A percentile compares a stretch with the other conserved stretches of the same genome.
Evolutionary conservation across 2,113 vertebrate genomes (phyloP).

Genomic region (Columba livia): DNA sequence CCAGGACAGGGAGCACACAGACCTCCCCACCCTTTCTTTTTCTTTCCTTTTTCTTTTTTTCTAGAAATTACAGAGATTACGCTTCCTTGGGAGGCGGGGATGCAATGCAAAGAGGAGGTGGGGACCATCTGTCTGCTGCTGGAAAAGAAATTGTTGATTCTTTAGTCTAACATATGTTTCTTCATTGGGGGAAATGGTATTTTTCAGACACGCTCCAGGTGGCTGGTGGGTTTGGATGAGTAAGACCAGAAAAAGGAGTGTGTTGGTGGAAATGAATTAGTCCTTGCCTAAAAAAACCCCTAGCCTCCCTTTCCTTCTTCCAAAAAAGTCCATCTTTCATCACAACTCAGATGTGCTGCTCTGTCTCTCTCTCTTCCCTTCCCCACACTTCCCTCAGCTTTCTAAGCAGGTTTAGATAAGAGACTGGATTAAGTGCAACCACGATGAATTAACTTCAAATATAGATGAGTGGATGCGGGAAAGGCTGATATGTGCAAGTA

Average conservation of each 20-base stretch:
- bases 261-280: background rate
- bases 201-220: constrained; percentile 1
- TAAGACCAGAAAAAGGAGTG: background rate
- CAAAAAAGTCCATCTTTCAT: background rate
- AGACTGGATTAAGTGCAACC: background rate
- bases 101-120: background rate
- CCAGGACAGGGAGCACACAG: background rate
- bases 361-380: background rate
- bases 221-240: constrained; percentile 40
- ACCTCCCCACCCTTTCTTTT: rapidly evolving
- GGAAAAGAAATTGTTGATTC: background rate
- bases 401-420: background rate
- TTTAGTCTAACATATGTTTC: background rate
- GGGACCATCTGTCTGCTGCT: background rate
- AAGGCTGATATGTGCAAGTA: background rate
- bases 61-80: background rate
- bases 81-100: background rate
- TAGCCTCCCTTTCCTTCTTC: background rate
- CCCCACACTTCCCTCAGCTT: background rate
- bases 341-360: background rate
- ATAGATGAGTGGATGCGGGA: background rate
- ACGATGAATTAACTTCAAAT: background rate
- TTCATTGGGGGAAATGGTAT: background rate
- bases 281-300: background rate
- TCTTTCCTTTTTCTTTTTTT: background rate